A percentile compares a stretch with the other conserved stretches of the same genome.
Conservation (phyloP, 2,888 invertebrate species). For the Maniola hyperantus region DNA sequence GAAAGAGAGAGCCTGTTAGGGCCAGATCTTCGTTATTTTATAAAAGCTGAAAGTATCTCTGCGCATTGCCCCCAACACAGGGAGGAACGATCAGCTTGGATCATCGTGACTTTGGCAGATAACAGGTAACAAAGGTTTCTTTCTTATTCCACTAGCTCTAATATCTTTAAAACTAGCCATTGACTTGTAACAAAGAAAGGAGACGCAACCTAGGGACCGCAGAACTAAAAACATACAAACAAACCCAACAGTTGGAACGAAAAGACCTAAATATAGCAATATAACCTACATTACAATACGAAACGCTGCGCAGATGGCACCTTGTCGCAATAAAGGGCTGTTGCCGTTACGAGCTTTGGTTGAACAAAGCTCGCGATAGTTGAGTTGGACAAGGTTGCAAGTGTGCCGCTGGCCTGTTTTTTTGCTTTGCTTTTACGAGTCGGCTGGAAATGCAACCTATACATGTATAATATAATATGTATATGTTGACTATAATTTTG, state of each 20-base stretch:
- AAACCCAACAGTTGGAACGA: slow-evolving; percentile 50
- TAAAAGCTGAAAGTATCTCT: too few species aligned
- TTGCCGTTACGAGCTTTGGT: slow-evolving; percentile 51
- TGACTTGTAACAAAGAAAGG: neutral
- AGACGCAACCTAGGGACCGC: slow-evolving; percentile 31
- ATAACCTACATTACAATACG: slow-evolving; percentile 57
- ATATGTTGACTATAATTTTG: slow-evolving; percentile 47
- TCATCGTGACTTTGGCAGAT: too few species aligned
- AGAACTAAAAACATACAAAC: slow-evolving; percentile 57
- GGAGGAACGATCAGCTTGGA: too few species aligned
- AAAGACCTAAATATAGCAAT: slow-evolving; percentile 72
- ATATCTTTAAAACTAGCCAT: too few species aligned
- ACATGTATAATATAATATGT: slow-evolving; percentile 51
- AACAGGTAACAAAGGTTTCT: too few species aligned
- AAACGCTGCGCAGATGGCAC: slow-evolving; percentile 56
- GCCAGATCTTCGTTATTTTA: too few species aligned
- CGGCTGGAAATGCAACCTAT: slow-evolving; percentile 68
- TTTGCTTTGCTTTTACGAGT: slow-evolving; percentile 69
- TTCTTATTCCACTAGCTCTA: too few species aligned
- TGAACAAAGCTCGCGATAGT: slow-evolving; percentile 52
- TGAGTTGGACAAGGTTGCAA: slow-evolving; percentile 64
- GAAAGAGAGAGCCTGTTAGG: too few species aligned
- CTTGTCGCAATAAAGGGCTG: slow-evolving; percentile 58
- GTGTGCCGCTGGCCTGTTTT: slow-evolving; percentile 64
- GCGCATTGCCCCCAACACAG: too few species aligned